These are phyloP conservation scores for Dryococelus australis DNA, from an alignment of 2,888 invertebrate species.

Conservation along the genomic window DNA sequence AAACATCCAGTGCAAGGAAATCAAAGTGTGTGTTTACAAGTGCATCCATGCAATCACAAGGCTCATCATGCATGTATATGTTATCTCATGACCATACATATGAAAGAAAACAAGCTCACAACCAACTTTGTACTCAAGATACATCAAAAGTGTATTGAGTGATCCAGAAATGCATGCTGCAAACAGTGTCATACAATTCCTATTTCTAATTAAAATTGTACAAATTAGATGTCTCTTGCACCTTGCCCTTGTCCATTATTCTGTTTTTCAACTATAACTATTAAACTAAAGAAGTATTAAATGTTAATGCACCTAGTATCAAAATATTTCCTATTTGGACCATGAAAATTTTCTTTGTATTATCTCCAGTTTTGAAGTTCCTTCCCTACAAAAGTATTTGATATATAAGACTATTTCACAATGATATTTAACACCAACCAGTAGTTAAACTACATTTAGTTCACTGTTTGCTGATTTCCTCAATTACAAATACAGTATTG, in stretches of 20 bases:
- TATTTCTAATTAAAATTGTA: background rate
- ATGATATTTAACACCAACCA: too few species aligned
- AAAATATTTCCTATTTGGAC: too few species aligned
- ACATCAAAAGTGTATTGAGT: background rate
- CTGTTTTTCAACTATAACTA: too few species aligned
- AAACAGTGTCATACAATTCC: background rate
- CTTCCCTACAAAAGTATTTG: too few species aligned
- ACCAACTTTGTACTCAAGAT: background rate
- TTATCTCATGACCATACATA: background rate
- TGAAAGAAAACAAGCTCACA: background rate
- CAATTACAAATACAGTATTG: too few species aligned
- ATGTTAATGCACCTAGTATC: too few species aligned
- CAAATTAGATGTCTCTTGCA: background rate
- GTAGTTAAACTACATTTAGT: too few species aligned
- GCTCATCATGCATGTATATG: background rate
- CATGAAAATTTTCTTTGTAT: too few species aligned
- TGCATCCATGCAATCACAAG: background rate
- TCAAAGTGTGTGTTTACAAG: background rate
- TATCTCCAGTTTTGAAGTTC: too few species aligned
- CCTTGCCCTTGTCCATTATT: background rate
- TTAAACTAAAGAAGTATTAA: too few species aligned
- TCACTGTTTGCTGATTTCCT: too few species aligned
- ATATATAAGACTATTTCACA: too few species aligned
- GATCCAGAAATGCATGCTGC: conserved; percentile 7
- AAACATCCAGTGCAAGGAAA: conserved; percentile 10